Conservation (phyloP, 2,113 vertebrate species). For the Urocolius indicus region DNA sequence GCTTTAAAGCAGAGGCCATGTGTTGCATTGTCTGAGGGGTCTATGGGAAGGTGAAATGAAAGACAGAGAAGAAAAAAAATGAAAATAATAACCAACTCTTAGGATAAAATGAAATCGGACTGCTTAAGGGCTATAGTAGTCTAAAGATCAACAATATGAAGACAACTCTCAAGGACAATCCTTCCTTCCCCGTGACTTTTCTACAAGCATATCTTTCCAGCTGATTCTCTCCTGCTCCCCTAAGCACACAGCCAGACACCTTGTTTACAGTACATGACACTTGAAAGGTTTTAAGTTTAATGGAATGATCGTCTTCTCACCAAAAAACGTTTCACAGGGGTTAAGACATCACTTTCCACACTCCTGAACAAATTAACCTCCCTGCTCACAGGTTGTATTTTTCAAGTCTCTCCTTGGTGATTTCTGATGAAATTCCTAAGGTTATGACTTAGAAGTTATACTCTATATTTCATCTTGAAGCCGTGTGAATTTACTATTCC, state of each 20-base stretch:
- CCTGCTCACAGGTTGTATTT: neutral
- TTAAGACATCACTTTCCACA: neutral
- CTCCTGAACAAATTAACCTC: constrained; percentile 16
- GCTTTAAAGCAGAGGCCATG: constrained; percentile 56
- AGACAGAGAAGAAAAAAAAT: neutral
- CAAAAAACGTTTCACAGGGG: neutral
- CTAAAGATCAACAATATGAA: neutral
- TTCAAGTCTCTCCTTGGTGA: constrained; percentile 1
- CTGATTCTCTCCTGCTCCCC: neutral
- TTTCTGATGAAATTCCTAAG: constrained; percentile 57
- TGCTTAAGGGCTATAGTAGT: neutral
- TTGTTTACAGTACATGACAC: neutral
- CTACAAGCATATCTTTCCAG: neutral
- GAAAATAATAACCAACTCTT: neutral
- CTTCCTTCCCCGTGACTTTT: neutral
- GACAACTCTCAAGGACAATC: neutral
- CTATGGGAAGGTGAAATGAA: constrained; percentile 43
- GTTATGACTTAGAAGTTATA: constrained; percentile 49
- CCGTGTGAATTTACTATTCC: constrained; percentile 39
- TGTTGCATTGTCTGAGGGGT: constrained; percentile 32
- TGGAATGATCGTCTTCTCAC: neutral
- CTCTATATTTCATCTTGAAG: constrained; percentile 50
- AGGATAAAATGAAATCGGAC: neutral
- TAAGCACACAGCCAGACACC: neutral
- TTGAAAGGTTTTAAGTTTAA: neutral